A percentile compares a stretch with the other conserved stretches of the same genome.
Conservation (phyloP, 2,888 invertebrate species). For the Andrena chrysosceles region DNA sequence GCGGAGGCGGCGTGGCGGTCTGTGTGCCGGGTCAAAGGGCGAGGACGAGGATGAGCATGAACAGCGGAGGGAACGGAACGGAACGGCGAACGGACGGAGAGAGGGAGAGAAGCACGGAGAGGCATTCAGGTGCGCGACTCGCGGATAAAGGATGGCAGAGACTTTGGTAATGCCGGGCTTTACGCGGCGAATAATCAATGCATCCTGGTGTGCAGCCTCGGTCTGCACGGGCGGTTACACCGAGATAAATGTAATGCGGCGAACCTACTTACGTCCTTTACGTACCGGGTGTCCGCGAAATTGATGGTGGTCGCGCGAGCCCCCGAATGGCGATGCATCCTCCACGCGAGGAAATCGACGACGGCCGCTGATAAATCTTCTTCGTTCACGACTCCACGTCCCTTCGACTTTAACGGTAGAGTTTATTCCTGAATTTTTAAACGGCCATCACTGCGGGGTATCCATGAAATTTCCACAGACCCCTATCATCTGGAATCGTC, state of each 20-base stretch:
- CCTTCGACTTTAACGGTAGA: neutral
- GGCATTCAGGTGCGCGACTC: slow-evolving; percentile 77
- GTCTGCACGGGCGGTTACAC: slow-evolving; percentile 65
- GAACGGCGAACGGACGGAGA: neutral
- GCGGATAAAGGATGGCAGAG: slow-evolving; percentile 75
- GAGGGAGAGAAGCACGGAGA: slow-evolving; percentile 42
- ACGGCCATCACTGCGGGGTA: neutral
- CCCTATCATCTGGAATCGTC: too few species aligned
- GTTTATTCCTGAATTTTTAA: neutral
- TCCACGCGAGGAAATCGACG: slow-evolving; percentile 3
- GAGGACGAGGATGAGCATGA: slow-evolving; percentile 63
- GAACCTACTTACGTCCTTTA: slow-evolving; percentile 69
- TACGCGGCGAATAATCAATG: slow-evolving; percentile 81
- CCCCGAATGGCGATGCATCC: slow-evolving; percentile 10
- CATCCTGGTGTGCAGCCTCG: slow-evolving; percentile 72
- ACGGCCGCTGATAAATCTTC: slow-evolving; percentile 9
- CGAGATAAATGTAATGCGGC: slow-evolving; percentile 76
- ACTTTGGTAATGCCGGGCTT: slow-evolving; percentile 78
- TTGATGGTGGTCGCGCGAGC: slow-evolving; percentile 31
- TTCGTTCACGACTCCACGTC: slow-evolving; percentile 1
- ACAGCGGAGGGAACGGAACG: slow-evolving; percentile 23
- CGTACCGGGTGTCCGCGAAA: slow-evolving; percentile 68
- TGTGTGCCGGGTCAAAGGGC: slow-evolving; percentile 65
- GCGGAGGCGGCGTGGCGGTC: slow-evolving; percentile 52
- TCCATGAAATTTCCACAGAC: too few species aligned